These are phyloP conservation scores for Ectobius pallidus DNA, from an alignment of 2,888 invertebrate species.

Conservation along the genomic window DNA sequence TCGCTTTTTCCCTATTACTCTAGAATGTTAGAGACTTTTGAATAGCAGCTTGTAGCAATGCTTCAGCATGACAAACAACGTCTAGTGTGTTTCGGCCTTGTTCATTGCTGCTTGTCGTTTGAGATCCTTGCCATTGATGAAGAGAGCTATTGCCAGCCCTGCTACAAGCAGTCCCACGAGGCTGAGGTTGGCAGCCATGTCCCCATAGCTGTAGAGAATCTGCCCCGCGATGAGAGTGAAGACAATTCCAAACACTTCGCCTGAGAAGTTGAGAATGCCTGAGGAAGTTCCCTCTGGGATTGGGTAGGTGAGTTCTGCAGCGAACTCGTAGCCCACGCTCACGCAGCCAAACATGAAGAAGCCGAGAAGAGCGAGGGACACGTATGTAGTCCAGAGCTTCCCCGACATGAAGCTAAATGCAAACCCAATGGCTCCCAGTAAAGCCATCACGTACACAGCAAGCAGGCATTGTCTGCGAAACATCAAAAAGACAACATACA, in stretches of 20 bases:
- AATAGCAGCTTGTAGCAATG: no score
- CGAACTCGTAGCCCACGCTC: slow-evolving; percentile 97
- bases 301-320: slow-evolving; percentile 96
- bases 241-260: slow-evolving; percentile 76
- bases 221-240: slow-evolving; percentile 72
- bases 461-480: slow-evolving; percentile 85
- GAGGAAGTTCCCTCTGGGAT: slow-evolving; percentile 98
- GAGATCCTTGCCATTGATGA: slow-evolving; percentile 60
- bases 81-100: no score
- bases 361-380: slow-evolving; percentile 76
- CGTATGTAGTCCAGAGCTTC: slow-evolving; percentile 80
- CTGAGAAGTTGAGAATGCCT: slow-evolving; percentile 90
- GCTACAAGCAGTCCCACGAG: slow-evolving; percentile 75
- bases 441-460: slow-evolving; percentile 86
- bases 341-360: slow-evolving; percentile 99
- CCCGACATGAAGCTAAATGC: slow-evolving; percentile 84
- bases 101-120: slow-evolving; percentile 32
- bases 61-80: no score
- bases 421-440: slow-evolving; percentile 90
- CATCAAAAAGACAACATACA: no score
- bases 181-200: slow-evolving; percentile 81
- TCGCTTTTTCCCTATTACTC: no score
- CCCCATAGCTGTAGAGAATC: slow-evolving; percentile 61
- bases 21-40: no score
- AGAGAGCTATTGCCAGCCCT: slow-evolving; percentile 81